A percentile compares a stretch with the other conserved stretches of the same genome.
Evolutionary conservation across 2,888 invertebrate genomes (phyloP).

Genomic region (Dryococelus australis): DNA sequence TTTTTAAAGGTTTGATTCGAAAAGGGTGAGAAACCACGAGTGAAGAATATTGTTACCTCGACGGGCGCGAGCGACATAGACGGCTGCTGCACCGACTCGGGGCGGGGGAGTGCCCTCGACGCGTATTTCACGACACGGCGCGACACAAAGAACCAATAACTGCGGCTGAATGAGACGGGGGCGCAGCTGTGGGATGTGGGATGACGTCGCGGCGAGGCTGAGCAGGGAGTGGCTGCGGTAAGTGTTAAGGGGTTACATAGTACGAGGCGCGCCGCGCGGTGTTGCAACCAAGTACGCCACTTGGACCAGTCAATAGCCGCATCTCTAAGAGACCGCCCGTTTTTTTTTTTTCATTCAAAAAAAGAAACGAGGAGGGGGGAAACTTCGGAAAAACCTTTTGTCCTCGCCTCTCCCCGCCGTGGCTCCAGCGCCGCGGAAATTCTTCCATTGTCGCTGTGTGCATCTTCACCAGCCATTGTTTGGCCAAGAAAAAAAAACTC

Average conservation of each 20-base stretch:
- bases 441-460: background rate
- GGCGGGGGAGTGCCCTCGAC: background rate
- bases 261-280: background rate
- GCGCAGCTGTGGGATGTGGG: background rate
- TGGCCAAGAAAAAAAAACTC: background rate
- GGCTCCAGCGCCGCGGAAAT: background rate
- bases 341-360: too few relatives aligned
- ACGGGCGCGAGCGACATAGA: background rate
- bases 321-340: background rate
- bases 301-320: background rate
- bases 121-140: conserved; percentile 26
- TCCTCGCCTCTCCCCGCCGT: background rate
- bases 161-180: background rate
- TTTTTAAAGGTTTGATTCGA: too few relatives aligned
- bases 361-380: background rate
- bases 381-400: background rate
- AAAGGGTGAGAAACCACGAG: too few relatives aligned
- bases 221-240: too few relatives aligned
- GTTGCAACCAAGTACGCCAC: background rate
- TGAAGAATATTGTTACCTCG: too few relatives aligned
- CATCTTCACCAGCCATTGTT: background rate
- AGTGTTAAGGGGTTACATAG: background rate
- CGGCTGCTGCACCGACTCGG: background rate
- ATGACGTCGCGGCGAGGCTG: too few relatives aligned
- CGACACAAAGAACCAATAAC: conserved; percentile 30